phyloP scores from a whole-genome alignment of 2,113 vertebrate genomes.

The Cyanocitta stelleri region DNA sequence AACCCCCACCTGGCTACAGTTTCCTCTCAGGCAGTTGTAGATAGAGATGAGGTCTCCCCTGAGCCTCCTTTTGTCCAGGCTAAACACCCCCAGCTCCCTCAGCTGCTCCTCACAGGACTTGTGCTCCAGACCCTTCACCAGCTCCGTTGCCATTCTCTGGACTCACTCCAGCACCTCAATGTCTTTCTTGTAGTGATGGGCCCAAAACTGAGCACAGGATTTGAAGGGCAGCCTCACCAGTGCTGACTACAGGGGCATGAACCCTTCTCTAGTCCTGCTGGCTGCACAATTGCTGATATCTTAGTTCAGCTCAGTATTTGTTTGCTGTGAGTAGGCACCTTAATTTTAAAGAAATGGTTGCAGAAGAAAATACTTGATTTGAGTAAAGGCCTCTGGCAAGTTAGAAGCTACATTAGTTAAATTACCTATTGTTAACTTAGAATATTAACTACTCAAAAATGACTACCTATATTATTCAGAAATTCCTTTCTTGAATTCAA shows the following conservation, averaged over 20 bases:
- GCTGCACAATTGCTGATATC: neutral
- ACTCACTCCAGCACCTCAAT: neutral
- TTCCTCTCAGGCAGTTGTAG: neutral
- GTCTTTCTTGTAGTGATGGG: neutral
- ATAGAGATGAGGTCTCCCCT: neutral
- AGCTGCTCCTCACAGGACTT: fast-evolving
- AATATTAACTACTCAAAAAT: neutral
- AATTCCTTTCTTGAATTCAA: neutral
- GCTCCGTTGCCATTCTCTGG: neutral
- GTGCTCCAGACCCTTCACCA: neutral
- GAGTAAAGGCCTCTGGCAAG: neutral
- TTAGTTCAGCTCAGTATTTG: neutral
- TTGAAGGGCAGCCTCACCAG: neutral
- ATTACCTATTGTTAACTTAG: neutral
- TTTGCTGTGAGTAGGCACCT: neutral
- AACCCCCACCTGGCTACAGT: neutral
- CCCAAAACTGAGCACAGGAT: neutral
- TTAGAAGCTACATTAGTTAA: neutral
- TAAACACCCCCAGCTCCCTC: neutral
- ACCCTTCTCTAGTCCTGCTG: neutral
- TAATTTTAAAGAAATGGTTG: neutral
- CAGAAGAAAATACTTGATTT: neutral
- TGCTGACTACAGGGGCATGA: neutral
- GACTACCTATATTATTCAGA: neutral
- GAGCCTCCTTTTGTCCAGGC: neutral